Evolutionary conservation across 92 coral and sea anemone genomes (phyloP), one percentile per base, ranked within the genome.

Genomic region (Siderastrea radians): DNA sequence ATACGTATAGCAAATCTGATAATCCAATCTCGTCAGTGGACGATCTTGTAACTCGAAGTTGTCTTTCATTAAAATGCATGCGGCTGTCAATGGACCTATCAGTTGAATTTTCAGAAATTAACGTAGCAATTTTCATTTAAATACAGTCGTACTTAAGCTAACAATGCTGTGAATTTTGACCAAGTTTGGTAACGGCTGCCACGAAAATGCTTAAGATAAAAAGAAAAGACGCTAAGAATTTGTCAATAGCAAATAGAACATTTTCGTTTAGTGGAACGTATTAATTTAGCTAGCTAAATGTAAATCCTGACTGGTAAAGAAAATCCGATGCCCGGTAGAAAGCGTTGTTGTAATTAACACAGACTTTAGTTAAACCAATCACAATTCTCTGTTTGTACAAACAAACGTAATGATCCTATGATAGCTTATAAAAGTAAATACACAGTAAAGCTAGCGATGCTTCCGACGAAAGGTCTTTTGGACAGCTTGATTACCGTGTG

Each of bases 271-370:
- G 2, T 3, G 12, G 54, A 49, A 76, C 51, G 17, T 16, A 49
- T 6, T 45, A 62, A 61, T 43, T 44, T 44, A 12, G 49, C 48
- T 64, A 17, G 10, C 72, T 11, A 3, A n/a, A n/a, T n/a, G n/a
- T n/a, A 38, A 45, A 52, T 4, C 51, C 7, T 49, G 45, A n/a
- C n/a, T 16, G 45, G 10, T 19, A 14, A 6, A 14, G 72, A 49
- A 64, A 63, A 79, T 49, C 60, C 83, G 53, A 43, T 49, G 46
- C 6, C 55, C 5, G 59, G 10, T 47, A 11, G n/a, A 38, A 75
- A 63, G 38, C 68, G 61, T 49, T 53, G 38, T 48, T 49, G 78
- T 54, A 61, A 79, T 79, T 79, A 79, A 79, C 83, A 49, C 79
- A 47, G 14, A 57, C 45, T 73, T 26, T 14, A 46, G 15, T 19